Base-by-base conservation (phyloP, 2,113 vertebrate species). In the Arizona elegans region DNA sequence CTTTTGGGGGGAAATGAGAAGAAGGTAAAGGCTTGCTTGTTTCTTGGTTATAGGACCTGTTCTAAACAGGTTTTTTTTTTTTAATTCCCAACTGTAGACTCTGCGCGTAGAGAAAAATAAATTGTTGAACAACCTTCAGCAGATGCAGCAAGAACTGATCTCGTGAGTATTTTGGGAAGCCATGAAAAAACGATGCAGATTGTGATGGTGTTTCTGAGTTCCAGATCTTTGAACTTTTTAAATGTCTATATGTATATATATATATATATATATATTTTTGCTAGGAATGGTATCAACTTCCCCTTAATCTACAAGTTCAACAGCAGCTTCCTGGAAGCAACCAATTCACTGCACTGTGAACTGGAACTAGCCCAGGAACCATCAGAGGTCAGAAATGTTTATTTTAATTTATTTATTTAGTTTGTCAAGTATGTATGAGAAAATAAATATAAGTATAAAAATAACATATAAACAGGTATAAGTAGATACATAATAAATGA, bases 281-380 rank as follows among this genome's bases (percentile, higher is more conserved):
- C 55, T 90, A 98, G 98, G 90, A 97, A 97, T 52, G 95, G 97
- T 0, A 95, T 97, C 58, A 95, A 58, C 50, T 96, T 98, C 38
- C 98, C 98, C 0, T 91, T 95, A 47, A 94, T 97, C 2, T 97
- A 95, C 94, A 97, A 98, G 93, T 54, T 95, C 90, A 98, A 97
- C 93, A 96, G 97, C 87, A 96, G 89, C 90, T 56, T 90, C 90
- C 96, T 96, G 29, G 98, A 98, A 90, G 94, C 92, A 50, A 87
- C 10, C 2, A 96, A 94, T 19, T 99, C 98, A 6, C 95, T 99
- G 62, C 98, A 97, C 86, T 96, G 95, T 15, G 99, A 99, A 91
- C 97, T 99, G 95, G 97, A 98, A 93, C 96, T 99, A 92, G 99
- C 99, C 85, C 98, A 98, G 95, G 97, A 97, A n/a, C 97, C 97